These are phyloP conservation scores for Ophioderma brevispina DNA, from an alignment of 35 echinoderm and acorn worm genomes.

Conservation along the genomic window DNA sequence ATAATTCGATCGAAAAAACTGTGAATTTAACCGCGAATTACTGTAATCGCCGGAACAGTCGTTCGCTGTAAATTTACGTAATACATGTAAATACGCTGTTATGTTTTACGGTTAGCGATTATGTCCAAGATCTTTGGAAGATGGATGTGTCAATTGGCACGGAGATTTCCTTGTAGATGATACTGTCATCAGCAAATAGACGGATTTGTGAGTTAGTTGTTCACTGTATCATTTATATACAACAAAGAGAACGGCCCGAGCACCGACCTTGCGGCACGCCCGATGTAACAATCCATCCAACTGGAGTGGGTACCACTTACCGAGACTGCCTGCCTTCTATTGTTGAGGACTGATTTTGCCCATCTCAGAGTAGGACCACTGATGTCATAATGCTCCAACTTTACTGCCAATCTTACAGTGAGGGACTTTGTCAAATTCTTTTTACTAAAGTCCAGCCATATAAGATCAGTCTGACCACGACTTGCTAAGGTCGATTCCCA, in stretches of 20 bases:
- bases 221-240: constrained; percentile 6
- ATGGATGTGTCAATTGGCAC: background rate
- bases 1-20: no score
- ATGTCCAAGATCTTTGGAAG: no score
- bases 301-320: constrained; percentile 18
- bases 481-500: background rate
- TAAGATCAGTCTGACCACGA: constrained; percentile 10
- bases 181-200: no score
- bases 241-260: constrained; percentile 25
- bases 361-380: background rate
- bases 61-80: no score
- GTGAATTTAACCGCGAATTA: no score
- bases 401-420: background rate
- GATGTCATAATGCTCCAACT: constrained; percentile 24
- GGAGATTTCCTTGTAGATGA: no score
- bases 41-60: no score
- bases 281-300: background rate
- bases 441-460: constrained; percentile 53
- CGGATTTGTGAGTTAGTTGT: background rate
- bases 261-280: background rate
- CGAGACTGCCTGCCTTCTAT: background rate
- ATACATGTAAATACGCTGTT: no score
- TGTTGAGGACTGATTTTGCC: constrained; percentile 16
- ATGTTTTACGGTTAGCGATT: no score
- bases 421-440: background rate